Evolutionary conservation across 2,113 vertebrate species (phyloP), one percentile per base, ranked within the genome.

Genomic region (Butastur rufipennis): DNA sequence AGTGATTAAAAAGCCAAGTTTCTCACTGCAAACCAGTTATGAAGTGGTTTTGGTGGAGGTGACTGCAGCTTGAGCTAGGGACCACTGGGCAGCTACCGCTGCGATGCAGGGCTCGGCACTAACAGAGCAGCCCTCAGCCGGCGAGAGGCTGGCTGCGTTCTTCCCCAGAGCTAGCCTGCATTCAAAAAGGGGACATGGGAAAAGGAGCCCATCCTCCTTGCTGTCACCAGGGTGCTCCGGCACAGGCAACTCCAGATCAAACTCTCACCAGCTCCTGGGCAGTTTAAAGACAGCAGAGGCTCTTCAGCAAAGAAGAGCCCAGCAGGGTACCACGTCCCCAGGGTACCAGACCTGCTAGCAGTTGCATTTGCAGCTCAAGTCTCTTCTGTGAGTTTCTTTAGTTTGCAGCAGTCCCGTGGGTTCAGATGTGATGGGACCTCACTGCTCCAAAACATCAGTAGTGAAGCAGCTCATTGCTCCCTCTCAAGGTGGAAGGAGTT

Each of bases 91-190:
- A 78, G 48, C 25, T 12, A 10, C n/a, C 2, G 1, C 67, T 25
- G 58, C 53, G 17, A 2, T 0, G 16, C 6, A 9, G 29, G 8
- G 8, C 52, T 53, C 2, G 0, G 26, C 2, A 3, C 34, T 1
- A 3, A 7, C 7, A 14, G 26, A 43, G 22, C 75, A 45, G 29
- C 62, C 38, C 36, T 40, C 32, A 2, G 72, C 75, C 23, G 6
- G 29, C 2, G 1, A 42, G n/a, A 4, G 10, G 16, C 53, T 20
- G 23, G 27, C 66, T 16, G 38, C 2, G 0, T 4, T 15, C 13
- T 2, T 15, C 10, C 45, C 26, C 11, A 4, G 36, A 40, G 65
- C 56, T 16, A 4, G 8, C 29, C 58, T 15, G 6, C 3, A 11
- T n/a, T 26, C 58, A 16, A 6, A 47, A 36, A 25, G 8, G 12